Base-by-base conservation (phyloP, 2,888 invertebrate genomes). In the Monoplex corrugatus region DNA sequence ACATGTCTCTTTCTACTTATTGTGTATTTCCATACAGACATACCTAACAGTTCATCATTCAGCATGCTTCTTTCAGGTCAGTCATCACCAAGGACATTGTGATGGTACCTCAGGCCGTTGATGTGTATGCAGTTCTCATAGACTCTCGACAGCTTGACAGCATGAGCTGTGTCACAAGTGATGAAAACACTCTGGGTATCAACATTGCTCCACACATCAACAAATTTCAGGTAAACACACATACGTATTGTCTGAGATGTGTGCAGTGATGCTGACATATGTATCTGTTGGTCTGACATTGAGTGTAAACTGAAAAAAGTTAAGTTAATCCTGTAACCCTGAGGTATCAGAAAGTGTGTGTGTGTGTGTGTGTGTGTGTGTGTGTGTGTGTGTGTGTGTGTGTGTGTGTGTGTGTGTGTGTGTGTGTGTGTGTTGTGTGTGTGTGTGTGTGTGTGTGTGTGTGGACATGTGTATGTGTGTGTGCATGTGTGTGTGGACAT, bases 181-280 rank as follows among this genome's bases (percentile, higher is more conserved):
- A 94, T 89, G 93, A 93, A 1, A 92, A 91, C 43, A 95, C 95
- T 3, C 91, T 94, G 8, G 95, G 94, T 0, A 94, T 93, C 83
- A 90, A 92, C 63, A 94, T 96, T 43, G 94, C 94, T 0, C 91
- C 94, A 44, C 93, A 92, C 89, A 95, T 96, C 75, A 95, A 95
- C 88, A 92, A 94, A 44, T 96, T 94, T 87, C 94, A 95, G 94
- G 95, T 95, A 89, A 89, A 85, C 28, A 43, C 32, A 86, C 50
- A 86, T 40, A 57, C 38, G 8, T 16, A 57, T 50, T 88, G 3
- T 13, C 10, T 50, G 50, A 50, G 50, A 13, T 50, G 10, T 50
- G 50, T 19, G 19, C n/a, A n/a, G n/a, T n/a, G n/a, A n/a, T n/a
- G n/a, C n/a, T n/a, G n/a, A n/a, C n/a, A n/a, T n/a, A n/a, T n/a